phyloP scores from a whole-genome alignment of 1,140 invertebrate species.

The Caerostris darwini region DNA sequence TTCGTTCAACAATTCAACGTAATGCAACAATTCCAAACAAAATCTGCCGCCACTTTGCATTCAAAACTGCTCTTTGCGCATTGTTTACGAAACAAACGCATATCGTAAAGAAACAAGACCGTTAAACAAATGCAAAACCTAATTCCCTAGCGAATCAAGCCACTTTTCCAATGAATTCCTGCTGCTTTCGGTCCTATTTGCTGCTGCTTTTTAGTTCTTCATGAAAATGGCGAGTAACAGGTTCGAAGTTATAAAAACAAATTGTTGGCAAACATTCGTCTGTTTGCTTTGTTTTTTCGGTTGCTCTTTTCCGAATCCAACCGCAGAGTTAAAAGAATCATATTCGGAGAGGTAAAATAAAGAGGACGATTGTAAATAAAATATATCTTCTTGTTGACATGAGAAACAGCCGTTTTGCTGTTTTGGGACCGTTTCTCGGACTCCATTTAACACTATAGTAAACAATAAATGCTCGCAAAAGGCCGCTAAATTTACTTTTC shows the following conservation, averaged over 20 bases:
- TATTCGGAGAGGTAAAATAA: constrained; percentile 37
- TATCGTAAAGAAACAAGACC: not conserved
- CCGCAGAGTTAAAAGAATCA: constrained; percentile 31
- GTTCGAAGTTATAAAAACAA: constrained; percentile 55
- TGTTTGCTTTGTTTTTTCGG: not conserved
- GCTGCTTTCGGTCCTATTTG: not conserved
- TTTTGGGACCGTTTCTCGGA: not conserved
- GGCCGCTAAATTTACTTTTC: not conserved
- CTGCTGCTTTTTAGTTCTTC: not conserved
- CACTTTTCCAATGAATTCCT: not conserved
- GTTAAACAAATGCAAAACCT: not conserved
- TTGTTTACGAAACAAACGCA: not conserved
- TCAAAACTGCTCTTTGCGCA: not conserved
- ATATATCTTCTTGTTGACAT: constrained; percentile 53
- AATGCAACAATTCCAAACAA: not conserved
- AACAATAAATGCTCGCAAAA: not conserved
- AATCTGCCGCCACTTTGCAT: not conserved
- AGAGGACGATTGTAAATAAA: constrained; percentile 61
- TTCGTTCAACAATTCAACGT: not conserved
- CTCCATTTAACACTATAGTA: not conserved
- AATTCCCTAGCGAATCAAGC: not conserved
- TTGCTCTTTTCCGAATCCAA: constrained; percentile 31
- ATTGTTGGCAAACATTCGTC: not conserved
- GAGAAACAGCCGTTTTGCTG: not conserved
- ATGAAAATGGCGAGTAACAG: constrained; percentile 21